Evolutionary conservation across 1,140 invertebrate genomes (phyloP), one percentile per base, ranked within the genome.

Genomic region (Belonocnema kinseyi): DNA sequence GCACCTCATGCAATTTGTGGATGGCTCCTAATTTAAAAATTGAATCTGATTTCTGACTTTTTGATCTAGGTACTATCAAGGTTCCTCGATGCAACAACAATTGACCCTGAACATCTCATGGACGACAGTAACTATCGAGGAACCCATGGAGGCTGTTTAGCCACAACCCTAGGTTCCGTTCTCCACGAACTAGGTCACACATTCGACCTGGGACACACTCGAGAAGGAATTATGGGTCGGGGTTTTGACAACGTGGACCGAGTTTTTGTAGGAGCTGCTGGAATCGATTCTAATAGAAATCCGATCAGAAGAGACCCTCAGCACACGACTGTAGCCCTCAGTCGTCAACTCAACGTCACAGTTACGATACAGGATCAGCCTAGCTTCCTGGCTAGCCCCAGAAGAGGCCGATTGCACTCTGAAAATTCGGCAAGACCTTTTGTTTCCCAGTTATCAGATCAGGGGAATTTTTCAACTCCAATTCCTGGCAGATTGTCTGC

Each of bases 111-210:
- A 66, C 90, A 93, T 61, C 93, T 96, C 73, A 96, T 97, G 94
- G 97, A 98, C 90, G 97, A 98, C 85, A 98, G 97, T 89, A 96
- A 96, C 80, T 97, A 97, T 86, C 94, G 96, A 73, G 94, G 95
- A 12, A 97, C 96, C 1, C 93, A 95, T 82, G 97, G 97, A 74
- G 97, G 96, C 33, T 98, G 97, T 86, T 97, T 97, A 92, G 96
- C 97, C 5, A 98, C 97, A 13, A 97, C 96, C 17, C 90, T 99
- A 50, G 98, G 98, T 6, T 96, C 97, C n/a, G 95, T 97, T 10
- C 94, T 98, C 46, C 98, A 99, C 91, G 98, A 99, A 92, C 90
- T 99, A 58, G 97, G 97, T 14, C 98, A 99, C 88, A 97, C 96
- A 1, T 98, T 99, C 89, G 97, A 99, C 91, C 93, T 99, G 51